Percentiles rank a stretch among this genome's conserved stretches.
Conservation (phyloP, 2,113 vertebrate species). For the Corythoichthys haematopterus region DNA sequence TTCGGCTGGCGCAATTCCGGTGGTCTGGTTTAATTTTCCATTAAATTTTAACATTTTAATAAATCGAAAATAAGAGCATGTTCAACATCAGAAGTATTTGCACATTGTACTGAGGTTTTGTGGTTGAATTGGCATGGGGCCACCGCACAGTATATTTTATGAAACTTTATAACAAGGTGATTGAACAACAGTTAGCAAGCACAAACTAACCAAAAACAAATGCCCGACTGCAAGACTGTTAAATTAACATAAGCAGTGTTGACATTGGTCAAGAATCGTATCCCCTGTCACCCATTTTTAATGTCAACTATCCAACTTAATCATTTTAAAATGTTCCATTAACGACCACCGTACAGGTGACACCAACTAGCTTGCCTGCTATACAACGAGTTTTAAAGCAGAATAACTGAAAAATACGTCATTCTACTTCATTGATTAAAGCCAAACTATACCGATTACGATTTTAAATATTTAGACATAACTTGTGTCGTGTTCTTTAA, state of each 20-base stretch:
- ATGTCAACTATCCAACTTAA: neutral
- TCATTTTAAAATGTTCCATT: neutral
- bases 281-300: neutral
- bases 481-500: neutral
- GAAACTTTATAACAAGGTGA: too few relatives aligned
- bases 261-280: too few relatives aligned
- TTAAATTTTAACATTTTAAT: too few relatives aligned
- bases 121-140: too few relatives aligned
- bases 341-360: neutral
- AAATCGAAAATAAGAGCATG: too few relatives aligned
- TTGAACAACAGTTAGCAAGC: too few relatives aligned
- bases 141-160: too few relatives aligned
- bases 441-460: neutral
- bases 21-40: too few relatives aligned
- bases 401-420: conserved; percentile 2
- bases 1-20: too few relatives aligned
- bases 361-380: conserved; percentile 20
- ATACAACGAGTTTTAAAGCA: conserved; percentile 25
- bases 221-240: neutral
- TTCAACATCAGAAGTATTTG: too few relatives aligned
- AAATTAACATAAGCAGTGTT: neutral
- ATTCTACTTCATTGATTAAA: neutral
- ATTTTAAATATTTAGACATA: neutral
- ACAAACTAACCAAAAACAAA: neutral
- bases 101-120: too few relatives aligned